Evolutionary conservation across 2,888 invertebrate genomes (phyloP).

Genomic region (Oligia strigilis): DNA sequence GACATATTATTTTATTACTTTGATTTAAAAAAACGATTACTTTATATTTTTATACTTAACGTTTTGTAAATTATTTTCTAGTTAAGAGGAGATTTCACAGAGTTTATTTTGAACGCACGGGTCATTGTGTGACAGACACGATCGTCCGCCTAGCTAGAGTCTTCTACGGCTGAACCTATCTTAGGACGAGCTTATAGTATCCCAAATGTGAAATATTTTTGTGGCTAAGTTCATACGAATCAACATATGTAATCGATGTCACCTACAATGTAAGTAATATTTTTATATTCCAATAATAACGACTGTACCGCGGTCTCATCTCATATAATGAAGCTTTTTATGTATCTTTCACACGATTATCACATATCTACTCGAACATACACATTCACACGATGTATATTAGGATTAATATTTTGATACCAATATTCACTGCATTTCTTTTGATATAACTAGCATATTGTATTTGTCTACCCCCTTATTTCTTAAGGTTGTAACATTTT

Average conservation of each 20-base stretch:
- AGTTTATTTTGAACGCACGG: constrained; percentile 77
- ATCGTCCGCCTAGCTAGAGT: constrained; percentile 64
- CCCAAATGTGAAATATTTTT: constrained; percentile 77
- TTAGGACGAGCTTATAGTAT: constrained; percentile 75
- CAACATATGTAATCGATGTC: constrained; percentile 73
- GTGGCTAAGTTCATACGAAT: constrained; percentile 73
- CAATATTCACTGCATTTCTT: constrained; percentile 88
- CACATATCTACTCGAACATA: constrained; percentile 88
- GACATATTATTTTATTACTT: constrained; percentile 78
- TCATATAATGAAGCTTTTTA: constrained; percentile 78
- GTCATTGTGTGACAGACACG: constrained; percentile 75
- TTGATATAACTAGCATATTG: constrained; percentile 84
- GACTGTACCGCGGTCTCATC: constrained; percentile 78
- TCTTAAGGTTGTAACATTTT: constrained; percentile 84
- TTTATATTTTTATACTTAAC: constrained; percentile 89
- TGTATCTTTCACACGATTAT: constrained; percentile 86
- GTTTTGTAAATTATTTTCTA: constrained; percentile 88
- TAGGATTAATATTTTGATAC: constrained; percentile 89
- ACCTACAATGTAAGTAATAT: constrained; percentile 82
- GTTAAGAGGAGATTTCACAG: constrained; percentile 79
- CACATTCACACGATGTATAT: constrained; percentile 84
- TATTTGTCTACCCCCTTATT: constrained; percentile 84
- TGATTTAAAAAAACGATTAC: constrained; percentile 80
- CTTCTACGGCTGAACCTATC: constrained; percentile 54
- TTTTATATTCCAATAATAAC: constrained; percentile 83